A percentile compares a stretch with the other conserved stretches of the same genome.
These are phyloP conservation scores for Pantherophis alleghaniensis DNA, from an alignment of 2,797 vertebrate species.

Conservation along the genomic window DNA sequence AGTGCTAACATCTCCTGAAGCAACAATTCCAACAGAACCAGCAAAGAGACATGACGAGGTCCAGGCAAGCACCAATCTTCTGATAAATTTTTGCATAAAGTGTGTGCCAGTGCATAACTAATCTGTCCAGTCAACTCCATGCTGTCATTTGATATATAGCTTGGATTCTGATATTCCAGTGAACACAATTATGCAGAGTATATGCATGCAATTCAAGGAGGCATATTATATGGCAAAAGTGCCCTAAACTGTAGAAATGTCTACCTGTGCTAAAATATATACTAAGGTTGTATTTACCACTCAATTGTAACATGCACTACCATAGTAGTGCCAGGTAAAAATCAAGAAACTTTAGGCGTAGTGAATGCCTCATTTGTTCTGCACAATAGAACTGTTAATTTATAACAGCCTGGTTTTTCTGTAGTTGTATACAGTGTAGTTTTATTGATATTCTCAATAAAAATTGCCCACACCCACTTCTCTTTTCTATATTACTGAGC, in stretches of 20 bases:
- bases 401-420: neutral
- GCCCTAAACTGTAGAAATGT: neutral
- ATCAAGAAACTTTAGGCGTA: neutral
- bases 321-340: neutral
- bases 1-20: neutral
- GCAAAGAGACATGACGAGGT: neutral
- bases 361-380: neutral
- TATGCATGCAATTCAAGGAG: neutral
- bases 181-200: neutral
- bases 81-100: neutral
- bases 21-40: neutral
- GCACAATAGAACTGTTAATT: neutral
- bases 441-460: neutral
- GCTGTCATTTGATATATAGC: neutral
- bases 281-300: neutral
- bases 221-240: neutral
- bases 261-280: neutral
- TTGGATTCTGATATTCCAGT: neutral
- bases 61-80: neutral
- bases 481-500: neutral
- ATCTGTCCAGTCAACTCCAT: neutral
- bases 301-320: neutral
- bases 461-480: neutral
- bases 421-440: neutral
- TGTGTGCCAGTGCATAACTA: neutral